These are phyloP conservation scores for Ricordea florida DNA, from an alignment of 92 coral and sea anemone species.

Conservation along the genomic window DNA sequence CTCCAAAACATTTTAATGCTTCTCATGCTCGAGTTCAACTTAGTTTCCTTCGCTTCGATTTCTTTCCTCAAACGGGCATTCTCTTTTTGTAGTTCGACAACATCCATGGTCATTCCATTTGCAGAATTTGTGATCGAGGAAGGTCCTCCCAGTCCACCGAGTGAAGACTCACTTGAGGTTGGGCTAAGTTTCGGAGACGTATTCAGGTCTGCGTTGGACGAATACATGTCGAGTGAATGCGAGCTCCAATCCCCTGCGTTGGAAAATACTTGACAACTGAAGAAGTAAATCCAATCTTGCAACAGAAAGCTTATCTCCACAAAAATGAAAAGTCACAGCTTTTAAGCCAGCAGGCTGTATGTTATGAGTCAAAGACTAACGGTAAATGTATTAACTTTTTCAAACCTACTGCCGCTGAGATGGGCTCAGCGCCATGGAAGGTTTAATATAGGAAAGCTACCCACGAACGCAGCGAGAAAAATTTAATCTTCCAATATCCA, in stretches of 20 bases:
- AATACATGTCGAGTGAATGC: slow-evolving; percentile 31
- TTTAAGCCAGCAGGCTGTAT: no score
- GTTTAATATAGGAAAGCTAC: neutral
- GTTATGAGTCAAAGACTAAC: no score
- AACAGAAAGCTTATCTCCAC: neutral
- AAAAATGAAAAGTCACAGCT: no score
- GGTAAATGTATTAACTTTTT: no score
- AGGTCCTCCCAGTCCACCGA: slow-evolving; percentile 10
- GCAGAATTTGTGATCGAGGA: slow-evolving; percentile 8
- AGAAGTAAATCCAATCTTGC: slow-evolving; percentile 12
- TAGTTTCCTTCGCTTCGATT: slow-evolving; percentile 94
- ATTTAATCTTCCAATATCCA: slow-evolving; percentile 10
- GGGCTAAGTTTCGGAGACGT: slow-evolving; percentile 55
- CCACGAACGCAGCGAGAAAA: neutral
- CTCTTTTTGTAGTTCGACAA: slow-evolving; percentile 82
- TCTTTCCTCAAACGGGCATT: slow-evolving; percentile 89
- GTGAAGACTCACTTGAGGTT: slow-evolving; percentile 32
- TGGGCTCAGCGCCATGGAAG: no score
- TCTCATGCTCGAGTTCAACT: slow-evolving; percentile 94
- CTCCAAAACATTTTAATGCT: slow-evolving; percentile 99
- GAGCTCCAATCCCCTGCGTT: no score
- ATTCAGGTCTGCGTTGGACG: slow-evolving; percentile 43
- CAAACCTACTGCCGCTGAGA: no score
- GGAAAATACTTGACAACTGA: no score
- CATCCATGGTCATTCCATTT: neutral